Conservation (phyloP, 2,113 vertebrate species). For the Halichoeres trimaculatus region DNA sequence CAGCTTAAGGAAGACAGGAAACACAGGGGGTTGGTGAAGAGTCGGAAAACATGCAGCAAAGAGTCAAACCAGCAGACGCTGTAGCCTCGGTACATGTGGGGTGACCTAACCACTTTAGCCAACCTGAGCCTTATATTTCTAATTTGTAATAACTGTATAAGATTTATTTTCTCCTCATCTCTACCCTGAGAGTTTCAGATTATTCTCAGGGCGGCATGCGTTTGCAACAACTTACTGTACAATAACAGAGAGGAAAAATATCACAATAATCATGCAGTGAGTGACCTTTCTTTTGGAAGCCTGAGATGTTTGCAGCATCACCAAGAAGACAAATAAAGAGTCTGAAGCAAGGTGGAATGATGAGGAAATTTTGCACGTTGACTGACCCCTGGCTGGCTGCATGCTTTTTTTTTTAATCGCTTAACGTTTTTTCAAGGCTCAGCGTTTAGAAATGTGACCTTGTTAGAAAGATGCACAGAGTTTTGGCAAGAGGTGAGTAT, state of each 20-base stretch:
- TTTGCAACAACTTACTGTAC: not conserved
- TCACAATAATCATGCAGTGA: not conserved
- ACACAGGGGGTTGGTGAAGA: too few species aligned
- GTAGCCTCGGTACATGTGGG: too few species aligned
- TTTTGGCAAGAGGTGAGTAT: constrained; percentile 16
- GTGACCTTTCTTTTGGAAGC: not conserved
- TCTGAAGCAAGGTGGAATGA: constrained; percentile 10
- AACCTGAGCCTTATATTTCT: too few species aligned
- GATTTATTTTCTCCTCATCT: not conserved
- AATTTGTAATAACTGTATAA: too few species aligned
- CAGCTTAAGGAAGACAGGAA: too few species aligned
- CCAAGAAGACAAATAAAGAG: constrained; percentile 4
- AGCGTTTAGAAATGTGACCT: constrained; percentile 59
- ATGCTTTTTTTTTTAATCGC: constrained; percentile 39
- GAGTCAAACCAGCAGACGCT: too few species aligned
- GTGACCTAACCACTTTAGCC: too few species aligned
- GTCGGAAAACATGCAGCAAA: too few species aligned
- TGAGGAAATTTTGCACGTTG: constrained; percentile 36
- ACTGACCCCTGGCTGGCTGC: constrained; percentile 60
- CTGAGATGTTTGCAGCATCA: not conserved
- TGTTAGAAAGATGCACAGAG: constrained; percentile 55
- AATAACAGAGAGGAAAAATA: not conserved
- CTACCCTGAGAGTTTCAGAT: too few species aligned
- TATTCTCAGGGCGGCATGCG: too few species aligned
- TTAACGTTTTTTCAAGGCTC: constrained; percentile 48